Base-by-base conservation (phyloP, 2,888 invertebrate species). In the Lomographa bimaculata region DNA sequence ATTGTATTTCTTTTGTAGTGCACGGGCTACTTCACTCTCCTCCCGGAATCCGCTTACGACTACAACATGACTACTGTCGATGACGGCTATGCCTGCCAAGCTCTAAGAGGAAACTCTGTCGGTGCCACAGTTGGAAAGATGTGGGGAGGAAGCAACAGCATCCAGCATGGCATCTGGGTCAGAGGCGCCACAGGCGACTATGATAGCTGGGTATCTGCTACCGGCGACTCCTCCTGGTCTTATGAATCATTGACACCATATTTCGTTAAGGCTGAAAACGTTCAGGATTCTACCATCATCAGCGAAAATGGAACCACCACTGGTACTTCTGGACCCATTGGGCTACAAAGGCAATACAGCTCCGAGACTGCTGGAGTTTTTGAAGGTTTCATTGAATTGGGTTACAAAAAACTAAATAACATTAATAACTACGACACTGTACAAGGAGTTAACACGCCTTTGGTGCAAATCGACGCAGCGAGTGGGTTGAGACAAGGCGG, bases 81-180 rank as follows among this genome's bases (percentile, higher is more conserved):
- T 12, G 70, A 72, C 18, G 6, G 14, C 0, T 55, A 54, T 12
- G 38, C 69, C 5, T 36, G 47, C 3, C 64, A 66, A 18, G 56
- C 57, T 27, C 25, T 55, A 5, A 25, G 49, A 2, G 28, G 37
- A 1, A 5, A 34, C 0, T 14, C 7, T 1, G 32, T 54, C 0
- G 49, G 48, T 2, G 12, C 69, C 2, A 68, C 72, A 0, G 30
- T 46, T 1, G 81, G 72, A 0, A 69, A 65, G 26, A 64, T 73
- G 60, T 41, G 78, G 0, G 79, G 80, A 1, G 81, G 80, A 1
- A 44, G 60, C 17, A 71, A 69, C 10, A 50, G 57, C 2, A 8
- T 74, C 0, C 44, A 60, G 7, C 68, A 71, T 7, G 16, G 62
- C 37, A 48, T 65, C 3, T 57, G 68, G 23, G 50, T 62, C 2